A percentile compares a stretch with the other conserved stretches of the same genome.
phyloP scores from a whole-genome alignment of 2,888 invertebrate genomes.

The Nasonovia ribisnigri region DNA sequence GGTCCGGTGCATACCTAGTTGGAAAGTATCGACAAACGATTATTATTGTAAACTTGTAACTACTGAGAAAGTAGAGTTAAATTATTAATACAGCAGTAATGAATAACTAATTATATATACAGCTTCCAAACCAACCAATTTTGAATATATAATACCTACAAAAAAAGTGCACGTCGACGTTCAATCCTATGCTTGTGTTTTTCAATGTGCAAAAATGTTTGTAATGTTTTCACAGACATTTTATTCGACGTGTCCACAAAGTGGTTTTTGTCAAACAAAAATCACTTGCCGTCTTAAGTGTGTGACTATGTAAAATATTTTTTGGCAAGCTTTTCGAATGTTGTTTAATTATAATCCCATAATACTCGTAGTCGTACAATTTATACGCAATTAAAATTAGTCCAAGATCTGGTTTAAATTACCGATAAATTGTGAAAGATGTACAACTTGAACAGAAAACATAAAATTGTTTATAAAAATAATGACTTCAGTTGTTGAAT shows the following conservation, averaged over 20 bases:
- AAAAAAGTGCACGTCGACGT: background rate
- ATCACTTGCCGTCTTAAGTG: background rate
- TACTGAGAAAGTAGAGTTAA: background rate
- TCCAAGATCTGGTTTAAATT: background rate
- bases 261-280: background rate
- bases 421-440: background rate
- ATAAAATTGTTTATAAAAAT: background rate
- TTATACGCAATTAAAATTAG: background rate
- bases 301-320: background rate
- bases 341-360: background rate
- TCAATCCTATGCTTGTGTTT: background rate
- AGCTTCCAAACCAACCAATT: background rate
- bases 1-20: background rate
- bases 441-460: background rate
- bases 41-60: background rate
- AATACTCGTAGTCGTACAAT: background rate
- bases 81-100: background rate
- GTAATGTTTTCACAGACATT: background rate
- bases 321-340: background rate
- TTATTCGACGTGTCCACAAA: background rate
- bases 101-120: background rate
- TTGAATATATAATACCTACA: background rate
- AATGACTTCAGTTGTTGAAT: background rate
- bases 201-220: background rate
- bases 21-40: constrained; percentile 13